Evolutionary conservation across 2,888 invertebrate species (phyloP).

Genomic region (Bellardia bayeri): DNA sequence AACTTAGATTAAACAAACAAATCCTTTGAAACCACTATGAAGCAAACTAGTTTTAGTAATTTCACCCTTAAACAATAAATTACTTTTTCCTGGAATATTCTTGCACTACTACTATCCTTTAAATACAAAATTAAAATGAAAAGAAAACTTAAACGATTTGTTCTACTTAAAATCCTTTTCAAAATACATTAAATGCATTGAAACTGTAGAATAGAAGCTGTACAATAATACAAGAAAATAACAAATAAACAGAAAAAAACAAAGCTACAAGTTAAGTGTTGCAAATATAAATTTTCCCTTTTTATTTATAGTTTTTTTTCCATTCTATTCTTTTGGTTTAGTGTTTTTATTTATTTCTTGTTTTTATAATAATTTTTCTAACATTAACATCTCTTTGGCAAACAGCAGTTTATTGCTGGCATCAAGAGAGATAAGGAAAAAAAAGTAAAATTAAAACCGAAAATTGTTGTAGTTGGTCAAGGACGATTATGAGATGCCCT

Average conservation of each 20-base stretch:
- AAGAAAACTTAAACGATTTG: conserved; percentile 15
- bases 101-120: not conserved
- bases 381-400: conserved; percentile 53
- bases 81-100: not conserved
- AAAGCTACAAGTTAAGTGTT: conserved; percentile 52
- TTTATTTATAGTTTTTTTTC: conserved; percentile 30
- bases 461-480: conserved; percentile 9
- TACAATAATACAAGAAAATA: conserved; percentile 11
- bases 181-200: conserved; percentile 52
- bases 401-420: conserved; percentile 34
- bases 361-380: conserved; percentile 39
- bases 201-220: conserved; percentile 22
- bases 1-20: no score
- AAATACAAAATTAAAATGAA: not conserved
- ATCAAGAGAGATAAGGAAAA: not conserved
- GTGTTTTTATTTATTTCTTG: conserved; percentile 22
- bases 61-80: no score
- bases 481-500: conserved; percentile 7
- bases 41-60: no score
- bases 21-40: no score
- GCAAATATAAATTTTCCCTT: conserved; percentile 22
- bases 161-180: conserved; percentile 55
- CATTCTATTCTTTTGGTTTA: not conserved
- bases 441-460: not conserved
- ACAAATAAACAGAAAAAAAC: conserved; percentile 9